These are phyloP conservation scores for Setophaga coronata DNA, from an alignment of 2,113 vertebrate species.

Conservation along the genomic window DNA sequence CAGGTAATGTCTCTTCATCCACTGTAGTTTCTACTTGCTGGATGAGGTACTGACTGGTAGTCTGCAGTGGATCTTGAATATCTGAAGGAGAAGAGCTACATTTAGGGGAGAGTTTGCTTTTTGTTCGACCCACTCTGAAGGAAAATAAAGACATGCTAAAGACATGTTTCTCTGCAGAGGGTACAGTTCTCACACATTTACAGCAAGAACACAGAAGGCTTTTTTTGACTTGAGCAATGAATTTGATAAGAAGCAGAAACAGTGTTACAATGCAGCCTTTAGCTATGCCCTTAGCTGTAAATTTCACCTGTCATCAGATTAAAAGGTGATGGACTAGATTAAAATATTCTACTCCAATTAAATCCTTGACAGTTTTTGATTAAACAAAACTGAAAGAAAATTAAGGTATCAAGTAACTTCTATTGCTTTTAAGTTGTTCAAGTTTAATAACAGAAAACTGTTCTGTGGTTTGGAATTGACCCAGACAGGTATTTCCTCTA, in stretches of 20 bases:
- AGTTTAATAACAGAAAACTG: not conserved
- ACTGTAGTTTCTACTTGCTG: constrained; percentile 86
- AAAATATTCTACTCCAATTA: not conserved
- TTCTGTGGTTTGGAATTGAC: not conserved
- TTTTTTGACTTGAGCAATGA: not conserved
- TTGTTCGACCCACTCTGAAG: not conserved
- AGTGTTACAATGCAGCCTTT: not conserved
- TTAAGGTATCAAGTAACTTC: not conserved
- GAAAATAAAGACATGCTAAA: not conserved
- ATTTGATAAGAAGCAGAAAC: not conserved
- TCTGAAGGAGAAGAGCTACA: constrained; percentile 56
- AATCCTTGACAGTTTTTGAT: not conserved
- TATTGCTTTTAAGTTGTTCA: not conserved
- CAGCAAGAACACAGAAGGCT: not conserved
- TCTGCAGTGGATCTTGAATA: constrained; percentile 81
- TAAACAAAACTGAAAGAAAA: not conserved
- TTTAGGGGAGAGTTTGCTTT: not conserved
- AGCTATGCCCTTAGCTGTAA: not conserved
- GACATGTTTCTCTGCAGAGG: not conserved
- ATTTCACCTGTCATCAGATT: not conserved
- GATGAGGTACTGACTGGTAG: constrained; percentile 88
- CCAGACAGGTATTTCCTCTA: constrained; percentile 25
- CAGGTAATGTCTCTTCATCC: constrained; percentile 86
- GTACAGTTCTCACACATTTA: not conserved
- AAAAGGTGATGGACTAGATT: not conserved